phyloP scores from a whole-genome alignment of 1,140 invertebrate species.

The Drosophila tropicalis region DNA sequence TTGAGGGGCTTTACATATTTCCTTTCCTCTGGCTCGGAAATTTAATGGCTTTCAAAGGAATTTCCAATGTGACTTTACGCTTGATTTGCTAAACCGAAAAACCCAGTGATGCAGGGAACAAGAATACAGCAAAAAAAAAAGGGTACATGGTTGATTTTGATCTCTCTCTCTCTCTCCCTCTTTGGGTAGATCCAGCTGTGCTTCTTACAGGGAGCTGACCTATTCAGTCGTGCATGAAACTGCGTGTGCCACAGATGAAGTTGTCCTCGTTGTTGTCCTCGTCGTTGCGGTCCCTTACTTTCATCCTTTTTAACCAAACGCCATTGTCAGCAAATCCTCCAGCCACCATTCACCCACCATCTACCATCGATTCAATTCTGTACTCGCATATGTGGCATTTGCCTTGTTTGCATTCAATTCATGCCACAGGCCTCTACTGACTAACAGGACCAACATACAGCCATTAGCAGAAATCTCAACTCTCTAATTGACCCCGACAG shows the following conservation, averaged over 20 bases:
- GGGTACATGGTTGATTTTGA: conserved; percentile 33
- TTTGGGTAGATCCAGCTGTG: neutral
- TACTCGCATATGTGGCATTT: conserved; percentile 1
- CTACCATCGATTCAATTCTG: too few species aligned
- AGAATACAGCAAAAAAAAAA: conserved; percentile 30
- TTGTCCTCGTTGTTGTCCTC: conserved; percentile 7
- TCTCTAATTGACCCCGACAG: conserved; percentile 34
- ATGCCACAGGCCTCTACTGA: conserved; percentile 37
- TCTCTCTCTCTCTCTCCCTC: conserved; percentile 5
- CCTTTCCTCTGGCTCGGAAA: neutral
- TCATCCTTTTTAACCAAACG: conserved; percentile 2
- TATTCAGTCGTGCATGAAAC: conserved; percentile 68
- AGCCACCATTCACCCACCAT: neutral
- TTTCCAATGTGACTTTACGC: conserved; percentile 67
- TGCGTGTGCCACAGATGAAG: conserved; percentile 54
- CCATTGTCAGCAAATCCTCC: conserved; percentile 35
- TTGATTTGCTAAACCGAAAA: conserved; percentile 65
- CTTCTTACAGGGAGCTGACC: conserved; percentile 35
- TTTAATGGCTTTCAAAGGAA: conserved; percentile 43
- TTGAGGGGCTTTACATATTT: too few species aligned
- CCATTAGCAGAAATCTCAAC: conserved; percentile 7
- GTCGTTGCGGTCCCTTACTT: conserved; percentile 16
- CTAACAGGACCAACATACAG: conserved; percentile 36
- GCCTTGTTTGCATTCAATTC: conserved; percentile 67
- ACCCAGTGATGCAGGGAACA: conserved; percentile 59